Conservation (phyloP, 2,797 vertebrate species). For the Hydrocynus forskahlii region DNA sequence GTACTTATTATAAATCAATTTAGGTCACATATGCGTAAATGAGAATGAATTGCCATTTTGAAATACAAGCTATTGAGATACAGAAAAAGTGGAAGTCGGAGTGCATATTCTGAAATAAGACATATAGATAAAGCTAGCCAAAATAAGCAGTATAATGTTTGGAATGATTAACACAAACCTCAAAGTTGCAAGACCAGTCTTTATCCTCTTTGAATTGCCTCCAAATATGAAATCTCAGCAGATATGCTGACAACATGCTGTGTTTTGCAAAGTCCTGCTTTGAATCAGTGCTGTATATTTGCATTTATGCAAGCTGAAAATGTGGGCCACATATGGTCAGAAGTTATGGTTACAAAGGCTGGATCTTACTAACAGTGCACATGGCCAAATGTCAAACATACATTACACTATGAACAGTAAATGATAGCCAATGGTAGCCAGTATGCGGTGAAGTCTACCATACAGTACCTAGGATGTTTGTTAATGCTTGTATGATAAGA, state of each 20-base stretch:
- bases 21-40: no score
- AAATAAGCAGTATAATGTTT: neutral
- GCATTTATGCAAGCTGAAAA: neutral
- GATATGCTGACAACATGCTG: neutral
- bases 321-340: neutral
- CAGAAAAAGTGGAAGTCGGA: no score
- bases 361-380: neutral
- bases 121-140: neutral
- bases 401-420: neutral
- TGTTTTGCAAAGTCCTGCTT: neutral
- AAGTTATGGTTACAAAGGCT: neutral
- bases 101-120: neutral
- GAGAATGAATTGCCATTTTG: no score
- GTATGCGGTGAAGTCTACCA: neutral
- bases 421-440: neutral
- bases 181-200: neutral
- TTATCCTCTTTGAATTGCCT: neutral
- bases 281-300: neutral
- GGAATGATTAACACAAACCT: neutral
- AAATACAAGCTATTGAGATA: no score
- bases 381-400: neutral
- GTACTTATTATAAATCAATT: no score
- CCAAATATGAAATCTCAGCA: slow-evolving; percentile 11
- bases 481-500: neutral
- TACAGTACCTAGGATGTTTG: neutral